Evolutionary conservation across 1,140 invertebrate genomes (phyloP), one percentile per base, ranked within the genome.

Genomic region (Calliopsis andreniformis): DNA sequence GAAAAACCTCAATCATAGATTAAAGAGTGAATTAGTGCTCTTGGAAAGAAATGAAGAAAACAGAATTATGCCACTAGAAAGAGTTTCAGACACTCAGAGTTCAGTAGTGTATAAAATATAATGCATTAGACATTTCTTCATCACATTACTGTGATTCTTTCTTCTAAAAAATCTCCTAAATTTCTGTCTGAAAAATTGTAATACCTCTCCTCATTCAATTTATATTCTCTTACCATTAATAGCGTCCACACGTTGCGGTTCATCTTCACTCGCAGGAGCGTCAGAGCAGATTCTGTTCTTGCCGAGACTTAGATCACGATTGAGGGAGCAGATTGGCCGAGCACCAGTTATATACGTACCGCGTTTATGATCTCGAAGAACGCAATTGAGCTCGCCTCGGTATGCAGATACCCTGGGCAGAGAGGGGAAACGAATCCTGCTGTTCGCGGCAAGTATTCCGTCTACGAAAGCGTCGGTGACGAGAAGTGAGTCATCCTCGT

Each of bases 311-410:
- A 70, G 28, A 76, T 80, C 59, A 49, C 80, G 66, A 85, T 85
- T 88, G 87, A 85, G 66, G 64, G 76, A 79, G 79, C 79, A 82
- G 78, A 83, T 82, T 73, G 83, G 72, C 76, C 81, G 84, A 85
- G 77, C 86, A 85, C 84, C 85, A 80, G 86, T 88, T 88, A 88
- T 88, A 88, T 88, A 88, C 83, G 82, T 83, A 67, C 76, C 80
- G 73, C 53, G 51, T 56, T 80, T 83, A 78, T 82, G 82, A 87
- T 87, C 86, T 80, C 72, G 81, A 86, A 76, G 83, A 84, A 79
- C 79, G 75, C 69, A 80, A 83, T 87, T 86, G 86, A 82, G 68
- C 79, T 78, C 72, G 79, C 73, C 76, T 76, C 14, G 63, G 76
- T 86, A 82, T 84, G 82, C 81, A 87, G 77, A 87, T 88, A 82